Percentiles rank a stretch among this genome's conserved stretches.
phyloP scores from a whole-genome alignment of 2,797 vertebrate species.

The Phataginus tricuspis region DNA sequence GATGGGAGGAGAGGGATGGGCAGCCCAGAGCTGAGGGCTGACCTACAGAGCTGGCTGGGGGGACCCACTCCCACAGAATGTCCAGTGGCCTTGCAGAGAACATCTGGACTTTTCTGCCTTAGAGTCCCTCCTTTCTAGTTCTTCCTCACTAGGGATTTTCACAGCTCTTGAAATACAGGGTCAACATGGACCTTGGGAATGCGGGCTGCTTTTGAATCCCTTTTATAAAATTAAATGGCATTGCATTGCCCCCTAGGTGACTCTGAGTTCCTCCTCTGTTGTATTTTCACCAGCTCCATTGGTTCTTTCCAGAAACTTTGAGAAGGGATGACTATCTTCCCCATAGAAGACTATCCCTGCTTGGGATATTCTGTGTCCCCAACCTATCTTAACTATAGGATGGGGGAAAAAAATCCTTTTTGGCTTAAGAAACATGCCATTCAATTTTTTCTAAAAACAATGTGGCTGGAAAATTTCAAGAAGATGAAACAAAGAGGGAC shows the following conservation, averaged over 20 bases:
- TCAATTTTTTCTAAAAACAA: background rate
- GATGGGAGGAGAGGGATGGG: background rate
- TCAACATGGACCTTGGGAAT: background rate
- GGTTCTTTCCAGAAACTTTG: background rate
- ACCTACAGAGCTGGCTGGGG: background rate
- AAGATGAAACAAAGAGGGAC: background rate
- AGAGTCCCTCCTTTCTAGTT: background rate
- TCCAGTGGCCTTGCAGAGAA: background rate
- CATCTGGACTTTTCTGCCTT: background rate
- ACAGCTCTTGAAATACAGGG: background rate
- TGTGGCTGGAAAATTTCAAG: slow-evolving; percentile 15
- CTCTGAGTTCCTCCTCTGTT: background rate
- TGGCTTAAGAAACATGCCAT: slow-evolving; percentile 16
- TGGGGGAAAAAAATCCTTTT: background rate
- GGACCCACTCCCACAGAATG: background rate
- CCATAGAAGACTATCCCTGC: too few species aligned
- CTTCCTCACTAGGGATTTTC: background rate
- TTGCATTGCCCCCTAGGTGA: background rate
- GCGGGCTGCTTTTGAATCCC: background rate
- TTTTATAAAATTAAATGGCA: background rate
- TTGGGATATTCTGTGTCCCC: background rate
- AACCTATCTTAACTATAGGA: background rate
- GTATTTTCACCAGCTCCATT: background rate
- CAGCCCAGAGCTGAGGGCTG: background rate
- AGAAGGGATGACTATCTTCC: background rate